A percentile compares a stretch with the other conserved stretches of the same genome.
Conservation (phyloP, 2,888 invertebrate species). For the Keiferia lycopersicella region DNA sequence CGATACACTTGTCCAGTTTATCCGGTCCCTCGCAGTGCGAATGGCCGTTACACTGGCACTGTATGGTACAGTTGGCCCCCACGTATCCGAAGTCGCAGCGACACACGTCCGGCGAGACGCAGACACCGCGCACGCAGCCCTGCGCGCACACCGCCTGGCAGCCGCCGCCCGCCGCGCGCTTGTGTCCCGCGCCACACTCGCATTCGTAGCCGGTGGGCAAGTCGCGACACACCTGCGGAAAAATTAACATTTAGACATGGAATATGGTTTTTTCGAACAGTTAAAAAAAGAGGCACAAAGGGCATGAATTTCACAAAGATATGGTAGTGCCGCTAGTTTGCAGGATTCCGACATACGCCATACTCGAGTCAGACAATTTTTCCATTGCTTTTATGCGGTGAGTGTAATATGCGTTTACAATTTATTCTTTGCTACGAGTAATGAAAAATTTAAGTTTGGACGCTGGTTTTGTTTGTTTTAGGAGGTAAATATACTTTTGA, state of each 20-base stretch:
- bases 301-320: no score
- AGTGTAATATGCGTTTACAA: no score
- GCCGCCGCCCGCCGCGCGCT: conserved; percentile 75
- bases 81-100: conserved; percentile 97
- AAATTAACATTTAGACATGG: not conserved
- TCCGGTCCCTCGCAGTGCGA: conserved; percentile 95
- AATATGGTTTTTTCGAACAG: no score
- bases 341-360: no score
- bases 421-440: no score
- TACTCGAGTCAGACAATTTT: no score
- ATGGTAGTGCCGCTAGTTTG: no score
- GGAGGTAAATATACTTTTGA: no score
- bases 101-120: conserved; percentile 91
- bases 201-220: conserved; percentile 91
- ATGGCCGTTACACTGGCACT: conserved; percentile 97
- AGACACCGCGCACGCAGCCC: conserved; percentile 93
- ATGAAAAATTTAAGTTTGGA: no score
- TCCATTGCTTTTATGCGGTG: no score
- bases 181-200: conserved; percentile 85
- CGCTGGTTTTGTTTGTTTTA: no score
- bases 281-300: no score
- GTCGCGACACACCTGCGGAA: conserved; percentile 87
- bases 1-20: conserved; percentile 88
- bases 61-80: conserved; percentile 95
- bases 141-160: conserved; percentile 91